phyloP scores from a whole-genome alignment of 64 coral and sea anemone genomes.

The Pachyseris speciosa region DNA sequence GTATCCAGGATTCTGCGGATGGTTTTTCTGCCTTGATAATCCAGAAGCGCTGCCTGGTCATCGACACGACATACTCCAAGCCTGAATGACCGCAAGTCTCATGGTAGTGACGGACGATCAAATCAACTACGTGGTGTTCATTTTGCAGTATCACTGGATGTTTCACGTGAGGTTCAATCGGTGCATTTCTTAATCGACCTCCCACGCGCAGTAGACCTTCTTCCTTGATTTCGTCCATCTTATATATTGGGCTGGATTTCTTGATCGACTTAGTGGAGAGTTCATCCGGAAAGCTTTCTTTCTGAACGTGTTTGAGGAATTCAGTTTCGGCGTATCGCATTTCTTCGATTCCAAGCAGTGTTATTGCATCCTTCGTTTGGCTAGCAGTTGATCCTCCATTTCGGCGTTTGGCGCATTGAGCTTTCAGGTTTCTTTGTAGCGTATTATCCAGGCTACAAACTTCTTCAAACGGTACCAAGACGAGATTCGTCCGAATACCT shows the following conservation, averaged over 20 bases:
- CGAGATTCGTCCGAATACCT: too few species aligned
- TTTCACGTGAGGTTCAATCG: not conserved
- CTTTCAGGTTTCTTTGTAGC: not conserved
- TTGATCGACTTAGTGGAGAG: not conserved
- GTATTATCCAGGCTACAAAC: not conserved
- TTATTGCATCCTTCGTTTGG: not conserved
- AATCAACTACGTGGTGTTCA: too few species aligned
- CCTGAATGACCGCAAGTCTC: not conserved
- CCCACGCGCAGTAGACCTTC: not conserved
- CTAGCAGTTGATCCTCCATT: not conserved
- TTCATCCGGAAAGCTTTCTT: not conserved
- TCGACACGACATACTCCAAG: not conserved
- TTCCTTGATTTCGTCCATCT: not conserved
- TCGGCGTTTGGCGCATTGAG: not conserved
- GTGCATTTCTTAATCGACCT: too few species aligned
- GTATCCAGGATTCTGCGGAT: not conserved
- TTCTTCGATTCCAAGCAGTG: not conserved
- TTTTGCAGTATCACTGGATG: not conserved
- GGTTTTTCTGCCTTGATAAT: not conserved
- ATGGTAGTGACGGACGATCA: not conserved
- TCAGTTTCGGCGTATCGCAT: not conserved
- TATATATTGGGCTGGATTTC: not conserved
- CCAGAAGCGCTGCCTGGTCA: slow-evolving; percentile 1
- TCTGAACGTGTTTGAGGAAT: not conserved
- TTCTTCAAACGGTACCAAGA: not conserved